Evolutionary conservation across 2,797 vertebrate species (phyloP).

Genomic region (Myiotriccus ornatus): DNA sequence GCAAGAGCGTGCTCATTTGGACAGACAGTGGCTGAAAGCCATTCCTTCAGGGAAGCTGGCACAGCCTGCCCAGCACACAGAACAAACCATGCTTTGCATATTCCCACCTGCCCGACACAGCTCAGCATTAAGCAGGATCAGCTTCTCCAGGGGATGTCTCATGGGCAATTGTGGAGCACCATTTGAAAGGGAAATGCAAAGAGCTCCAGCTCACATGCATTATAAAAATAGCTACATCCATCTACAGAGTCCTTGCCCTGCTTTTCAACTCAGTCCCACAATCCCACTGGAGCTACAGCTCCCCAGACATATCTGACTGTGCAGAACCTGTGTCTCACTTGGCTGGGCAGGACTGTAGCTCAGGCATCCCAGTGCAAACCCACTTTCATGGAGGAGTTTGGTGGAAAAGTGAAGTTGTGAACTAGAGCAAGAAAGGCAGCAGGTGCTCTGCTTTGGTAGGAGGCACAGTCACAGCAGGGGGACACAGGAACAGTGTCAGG

Average conservation of each 20-base stretch:
- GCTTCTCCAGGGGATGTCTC: background rate
- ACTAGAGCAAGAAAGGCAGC: background rate
- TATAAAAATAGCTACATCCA: background rate
- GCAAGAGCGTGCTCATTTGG: background rate
- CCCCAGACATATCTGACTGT: background rate
- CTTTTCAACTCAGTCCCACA: background rate
- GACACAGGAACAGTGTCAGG: background rate
- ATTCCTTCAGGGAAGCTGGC: conserved; percentile 14
- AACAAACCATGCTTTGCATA: background rate
- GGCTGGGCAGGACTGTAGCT: background rate
- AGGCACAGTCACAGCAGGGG: background rate
- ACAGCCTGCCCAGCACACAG: background rate
- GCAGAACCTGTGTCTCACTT: background rate
- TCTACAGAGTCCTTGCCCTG: background rate
- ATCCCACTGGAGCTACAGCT: background rate
- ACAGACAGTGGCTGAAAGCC: background rate
- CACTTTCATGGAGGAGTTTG: background rate
- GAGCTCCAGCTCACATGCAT: background rate
- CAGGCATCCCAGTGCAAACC: background rate
- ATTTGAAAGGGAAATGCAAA: background rate
- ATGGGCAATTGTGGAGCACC: background rate
- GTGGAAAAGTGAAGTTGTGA: background rate
- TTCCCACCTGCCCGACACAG: background rate
- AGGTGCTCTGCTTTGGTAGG: background rate
- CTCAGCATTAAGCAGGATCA: background rate